Base-by-base conservation (phyloP, 2,888 invertebrate species). In the Nephrotoma guestfalica region DNA sequence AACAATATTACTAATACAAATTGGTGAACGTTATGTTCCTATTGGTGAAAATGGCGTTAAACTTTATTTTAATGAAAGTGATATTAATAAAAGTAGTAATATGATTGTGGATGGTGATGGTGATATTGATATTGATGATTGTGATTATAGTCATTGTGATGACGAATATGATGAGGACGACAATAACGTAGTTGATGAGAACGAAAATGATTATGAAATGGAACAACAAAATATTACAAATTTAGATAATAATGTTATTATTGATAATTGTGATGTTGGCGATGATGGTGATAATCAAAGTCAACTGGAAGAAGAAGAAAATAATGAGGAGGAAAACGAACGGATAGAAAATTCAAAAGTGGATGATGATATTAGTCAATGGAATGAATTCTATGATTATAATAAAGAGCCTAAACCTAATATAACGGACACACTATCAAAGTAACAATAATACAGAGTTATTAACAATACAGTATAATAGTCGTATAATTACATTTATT, bases 11-110 rank as follows among this genome's bases (percentile, higher is more conserved):
- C 94, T 99, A 15, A 94, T 99, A n/a, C 96, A 97, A 91, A 96
- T 98, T 85, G 97, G 97, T 15, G 98, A 98, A 89, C 96, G 95
- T 89, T 98, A 95, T 91, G 98, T 99, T 87, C 98, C 98, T 15
- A 96, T 98, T 86, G 97, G 97, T 0, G 98, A 98, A 91, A 94
- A 94, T 89, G 98, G 98, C 87, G 96, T 98, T 43, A 84, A 84
- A 84, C 13, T 84, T n/a, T 84, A 41, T 41, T 7, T 84, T 6
- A 41, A 84, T 84, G 42, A 15, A 15, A 84, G 84, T 84, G 84
- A 84, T 84, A 84, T 41, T 13, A 42, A 84, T 84, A 84, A 84
- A 84, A 84, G 42, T 41, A 84, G 40, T 41, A 42, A 84, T 84
- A 42, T 41, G 84, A 42, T 41, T 41, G 84, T 41, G 41, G 84